Conservation (phyloP, 2,797 vertebrate species). For the Dipus sagitta region DNA sequence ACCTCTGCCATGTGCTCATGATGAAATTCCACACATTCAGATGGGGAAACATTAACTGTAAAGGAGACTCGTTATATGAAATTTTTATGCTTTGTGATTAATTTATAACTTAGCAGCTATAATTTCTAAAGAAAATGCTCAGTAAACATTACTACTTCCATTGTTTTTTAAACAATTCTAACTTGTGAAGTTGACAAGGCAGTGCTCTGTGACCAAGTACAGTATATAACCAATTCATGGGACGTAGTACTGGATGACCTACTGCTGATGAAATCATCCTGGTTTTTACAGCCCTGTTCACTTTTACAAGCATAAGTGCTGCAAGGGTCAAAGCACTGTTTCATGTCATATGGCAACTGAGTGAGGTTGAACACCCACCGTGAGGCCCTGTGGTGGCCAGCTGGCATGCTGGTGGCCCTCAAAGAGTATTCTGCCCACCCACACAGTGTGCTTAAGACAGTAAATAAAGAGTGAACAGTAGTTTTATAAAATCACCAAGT, state of each 20-base stretch:
- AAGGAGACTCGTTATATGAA: background rate
- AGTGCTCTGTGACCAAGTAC: slow-evolving; percentile 64
- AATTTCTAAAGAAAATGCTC: background rate
- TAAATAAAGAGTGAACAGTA: slow-evolving; percentile 82
- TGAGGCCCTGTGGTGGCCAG: slow-evolving; percentile 86
- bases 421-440: slow-evolving; percentile 87
- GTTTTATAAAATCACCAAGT: slow-evolving; percentile 80
- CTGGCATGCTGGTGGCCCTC: slow-evolving; percentile 83
- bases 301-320: slow-evolving; percentile 89
- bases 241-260: slow-evolving; percentile 75
- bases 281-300: slow-evolving; percentile 87
- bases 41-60: background rate
- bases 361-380: slow-evolving; percentile 86
- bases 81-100: background rate
- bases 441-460: slow-evolving; percentile 77
- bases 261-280: slow-evolving; percentile 86
- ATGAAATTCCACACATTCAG: background rate
- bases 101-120: background rate
- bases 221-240: slow-evolving; percentile 79
- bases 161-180: slow-evolving; percentile 36
- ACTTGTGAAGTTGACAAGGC: slow-evolving; percentile 16
- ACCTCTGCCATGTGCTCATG: background rate
- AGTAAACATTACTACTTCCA: background rate
- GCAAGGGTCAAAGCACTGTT: slow-evolving; percentile 88
- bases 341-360: slow-evolving; percentile 85